These are phyloP conservation scores for Thamnophis sirtalis DNA, from an alignment of 2,113 vertebrate genomes.

Conservation along the genomic window DNA sequence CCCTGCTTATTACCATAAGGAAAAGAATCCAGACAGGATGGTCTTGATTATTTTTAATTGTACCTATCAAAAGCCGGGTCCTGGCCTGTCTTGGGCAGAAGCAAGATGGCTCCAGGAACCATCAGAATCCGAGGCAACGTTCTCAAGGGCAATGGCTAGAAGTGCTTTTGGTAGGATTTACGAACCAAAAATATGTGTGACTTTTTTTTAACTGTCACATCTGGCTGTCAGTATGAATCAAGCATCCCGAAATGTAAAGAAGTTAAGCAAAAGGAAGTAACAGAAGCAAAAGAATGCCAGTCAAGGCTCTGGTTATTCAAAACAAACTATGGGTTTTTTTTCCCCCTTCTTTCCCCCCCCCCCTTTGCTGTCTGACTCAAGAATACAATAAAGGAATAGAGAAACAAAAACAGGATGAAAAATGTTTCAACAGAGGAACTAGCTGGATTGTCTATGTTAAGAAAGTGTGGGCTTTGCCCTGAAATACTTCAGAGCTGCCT, in stretches of 20 bases:
- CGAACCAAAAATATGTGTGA: background rate
- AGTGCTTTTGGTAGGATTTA: background rate
- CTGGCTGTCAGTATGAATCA: background rate
- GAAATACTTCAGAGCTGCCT: background rate
- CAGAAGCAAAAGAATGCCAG: background rate
- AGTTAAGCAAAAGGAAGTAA: background rate
- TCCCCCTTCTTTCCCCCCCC: rapidly evolving
- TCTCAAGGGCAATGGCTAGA: background rate
- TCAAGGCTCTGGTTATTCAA: background rate
- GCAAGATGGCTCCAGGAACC: background rate
- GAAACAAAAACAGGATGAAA: background rate
- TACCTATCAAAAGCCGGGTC: background rate
- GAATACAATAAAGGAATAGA: background rate
- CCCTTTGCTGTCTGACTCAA: background rate
- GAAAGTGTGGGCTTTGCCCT: background rate
- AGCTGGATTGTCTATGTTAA: background rate
- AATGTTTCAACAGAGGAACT: background rate
- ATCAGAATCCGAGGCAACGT: background rate
- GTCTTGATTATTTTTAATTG: background rate
- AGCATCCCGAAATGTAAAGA: background rate
- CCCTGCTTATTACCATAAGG: no score
- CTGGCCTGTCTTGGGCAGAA: background rate
- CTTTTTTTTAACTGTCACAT: background rate
- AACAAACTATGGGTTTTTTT: background rate
- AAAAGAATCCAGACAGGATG: background rate